phyloP scores from a whole-genome alignment of 35 echinoderm and acorn worm genomes.

The Amphiura filiformis region DNA sequence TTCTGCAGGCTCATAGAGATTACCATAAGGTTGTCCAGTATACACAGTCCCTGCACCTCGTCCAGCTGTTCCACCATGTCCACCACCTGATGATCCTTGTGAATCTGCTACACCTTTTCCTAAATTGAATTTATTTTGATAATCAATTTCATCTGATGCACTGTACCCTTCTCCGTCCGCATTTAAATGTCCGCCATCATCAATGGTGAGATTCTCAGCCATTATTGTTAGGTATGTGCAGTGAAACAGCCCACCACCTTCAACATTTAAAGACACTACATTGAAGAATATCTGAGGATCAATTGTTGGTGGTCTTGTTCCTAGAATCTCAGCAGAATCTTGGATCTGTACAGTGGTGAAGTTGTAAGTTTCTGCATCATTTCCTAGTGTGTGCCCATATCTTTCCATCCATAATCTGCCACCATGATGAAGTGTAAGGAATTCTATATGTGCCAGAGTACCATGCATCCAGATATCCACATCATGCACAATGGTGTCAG shows the following conservation, averaged over 20 bases:
- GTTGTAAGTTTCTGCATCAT: constrained; percentile 47
- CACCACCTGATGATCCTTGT: constrained; percentile 71
- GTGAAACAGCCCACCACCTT: constrained; percentile 70
- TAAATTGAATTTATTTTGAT: constrained; percentile 39
- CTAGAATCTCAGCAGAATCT: constrained; percentile 51
- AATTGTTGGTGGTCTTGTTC: constrained; percentile 40
- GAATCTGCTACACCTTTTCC: constrained; percentile 49
- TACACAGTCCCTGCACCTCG: constrained; percentile 33
- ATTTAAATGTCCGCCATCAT: constrained; percentile 83
- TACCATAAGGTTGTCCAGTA: constrained; percentile 92
- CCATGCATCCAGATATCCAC: constrained; percentile 88
- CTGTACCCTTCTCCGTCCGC: constrained; percentile 58
- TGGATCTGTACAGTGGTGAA: constrained; percentile 65
- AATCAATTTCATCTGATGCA: constrained; percentile 22
- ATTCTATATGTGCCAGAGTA: constrained; percentile 59
- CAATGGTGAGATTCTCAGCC: constrained; percentile 74
- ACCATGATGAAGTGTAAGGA: constrained; percentile 63
- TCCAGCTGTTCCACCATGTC: constrained; percentile 83
- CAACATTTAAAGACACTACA: constrained; percentile 47
- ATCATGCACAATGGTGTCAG: constrained; percentile 73
- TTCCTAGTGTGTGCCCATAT: constrained; percentile 57
- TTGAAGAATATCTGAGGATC: constrained; percentile 65
- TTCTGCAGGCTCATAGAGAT: constrained; percentile 87
- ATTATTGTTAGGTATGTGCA: constrained; percentile 53
- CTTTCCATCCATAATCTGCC: constrained; percentile 77